Conservation (phyloP, 2,113 vertebrate species). For the Orthonyx spaldingii region DNA sequence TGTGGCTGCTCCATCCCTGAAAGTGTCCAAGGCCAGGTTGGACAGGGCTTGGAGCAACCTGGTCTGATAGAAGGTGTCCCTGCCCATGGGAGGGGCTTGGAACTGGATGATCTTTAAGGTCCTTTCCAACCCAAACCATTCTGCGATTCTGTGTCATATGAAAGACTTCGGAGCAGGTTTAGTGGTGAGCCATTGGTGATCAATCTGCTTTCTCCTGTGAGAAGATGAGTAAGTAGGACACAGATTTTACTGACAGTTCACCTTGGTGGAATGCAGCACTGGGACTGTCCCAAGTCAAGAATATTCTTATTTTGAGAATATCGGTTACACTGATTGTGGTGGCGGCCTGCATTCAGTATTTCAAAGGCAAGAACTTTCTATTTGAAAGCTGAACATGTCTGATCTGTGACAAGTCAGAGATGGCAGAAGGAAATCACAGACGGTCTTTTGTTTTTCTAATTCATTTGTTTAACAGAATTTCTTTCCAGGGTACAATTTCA, state of each 20-base stretch:
- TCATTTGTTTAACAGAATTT: constrained; percentile 26
- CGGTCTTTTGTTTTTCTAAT: background rate
- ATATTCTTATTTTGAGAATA: background rate
- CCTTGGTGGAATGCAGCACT: background rate
- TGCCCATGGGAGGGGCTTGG: accelerated
- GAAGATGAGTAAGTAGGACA: background rate
- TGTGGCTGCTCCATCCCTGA: background rate
- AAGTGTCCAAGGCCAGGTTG: background rate
- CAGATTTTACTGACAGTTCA: background rate
- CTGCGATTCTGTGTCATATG: background rate
- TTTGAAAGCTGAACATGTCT: background rate
- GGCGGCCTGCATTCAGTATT: background rate
- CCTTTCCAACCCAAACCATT: background rate
- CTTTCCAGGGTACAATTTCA: constrained; percentile 14
- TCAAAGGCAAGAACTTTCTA: background rate
- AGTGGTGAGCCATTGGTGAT: background rate
- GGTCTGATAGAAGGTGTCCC: background rate
- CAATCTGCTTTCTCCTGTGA: background rate
- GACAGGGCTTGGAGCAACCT: accelerated
- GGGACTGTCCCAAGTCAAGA: background rate
- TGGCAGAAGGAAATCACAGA: background rate
- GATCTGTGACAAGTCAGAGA: background rate
- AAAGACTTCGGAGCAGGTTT: background rate
- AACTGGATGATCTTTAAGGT: background rate
- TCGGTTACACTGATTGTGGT: accelerated